Percentiles rank a stretch among this genome's conserved stretches.
phyloP scores from a whole-genome alignment of 2,113 vertebrate genomes.

The Oceanites oceanicus region DNA sequence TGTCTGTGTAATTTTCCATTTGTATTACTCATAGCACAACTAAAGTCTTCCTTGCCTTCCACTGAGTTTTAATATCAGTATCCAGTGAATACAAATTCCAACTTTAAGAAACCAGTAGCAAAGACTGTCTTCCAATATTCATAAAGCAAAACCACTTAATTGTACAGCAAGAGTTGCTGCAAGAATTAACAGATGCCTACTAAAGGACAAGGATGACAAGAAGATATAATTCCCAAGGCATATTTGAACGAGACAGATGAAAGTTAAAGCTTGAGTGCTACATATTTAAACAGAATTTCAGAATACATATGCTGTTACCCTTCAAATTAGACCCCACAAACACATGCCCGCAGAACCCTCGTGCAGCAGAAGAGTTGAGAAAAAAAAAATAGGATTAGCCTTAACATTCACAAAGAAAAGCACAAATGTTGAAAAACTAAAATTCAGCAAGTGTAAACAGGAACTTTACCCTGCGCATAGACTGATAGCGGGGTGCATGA shows the following conservation, averaged over 20 bases:
- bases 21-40: not conserved
- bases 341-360: not conserved
- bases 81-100: not conserved
- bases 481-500: constrained; percentile 98
- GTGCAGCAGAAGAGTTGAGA: not conserved
- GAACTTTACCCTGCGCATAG: constrained; percentile 93
- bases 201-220: not conserved
- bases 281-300: not conserved
- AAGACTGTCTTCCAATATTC: not conserved
- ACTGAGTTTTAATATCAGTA: not conserved
- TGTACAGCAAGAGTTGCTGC: not conserved
- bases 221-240: not conserved
- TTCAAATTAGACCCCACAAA: not conserved
- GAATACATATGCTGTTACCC: not conserved
- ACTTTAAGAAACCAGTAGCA: not conserved
- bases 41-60: not conserved
- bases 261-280: not conserved
- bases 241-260: not conserved
- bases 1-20: not conserved
- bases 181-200: not conserved
- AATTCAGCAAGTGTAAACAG: not conserved
- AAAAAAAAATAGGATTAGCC: not conserved
- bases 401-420: not conserved
- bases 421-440: not conserved
- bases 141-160: not conserved